These are phyloP conservation scores for Cyrtonyx montezumae DNA, from an alignment of 2,113 vertebrate species.

Conservation along the genomic window DNA sequence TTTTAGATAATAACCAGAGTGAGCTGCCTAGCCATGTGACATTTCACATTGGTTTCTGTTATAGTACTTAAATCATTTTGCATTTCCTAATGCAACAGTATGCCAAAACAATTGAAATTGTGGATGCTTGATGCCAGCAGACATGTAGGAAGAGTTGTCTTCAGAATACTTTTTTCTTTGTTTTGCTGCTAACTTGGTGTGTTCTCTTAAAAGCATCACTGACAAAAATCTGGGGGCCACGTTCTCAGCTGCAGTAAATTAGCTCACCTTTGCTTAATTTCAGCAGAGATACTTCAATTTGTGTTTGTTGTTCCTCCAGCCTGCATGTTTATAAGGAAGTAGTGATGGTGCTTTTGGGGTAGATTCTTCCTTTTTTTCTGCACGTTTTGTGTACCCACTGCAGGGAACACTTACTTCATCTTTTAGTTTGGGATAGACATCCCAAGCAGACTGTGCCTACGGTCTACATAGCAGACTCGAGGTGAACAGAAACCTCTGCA, in stretches of 20 bases:
- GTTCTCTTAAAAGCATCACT: neutral
- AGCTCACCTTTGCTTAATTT: neutral
- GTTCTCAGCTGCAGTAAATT: neutral
- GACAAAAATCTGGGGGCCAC: neutral
- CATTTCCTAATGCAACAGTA: neutral
- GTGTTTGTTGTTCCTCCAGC: neutral
- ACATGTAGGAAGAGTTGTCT: neutral
- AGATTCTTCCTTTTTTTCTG: neutral
- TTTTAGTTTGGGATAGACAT: neutral
- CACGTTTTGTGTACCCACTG: neutral
- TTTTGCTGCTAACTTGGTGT: neutral
- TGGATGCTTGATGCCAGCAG: neutral
- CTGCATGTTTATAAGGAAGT: neutral
- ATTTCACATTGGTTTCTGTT: neutral
- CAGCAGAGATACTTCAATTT: neutral
- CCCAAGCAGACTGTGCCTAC: neutral
- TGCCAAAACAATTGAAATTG: neutral
- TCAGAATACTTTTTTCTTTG: neutral
- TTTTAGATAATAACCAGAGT: slow-evolving; percentile 10
- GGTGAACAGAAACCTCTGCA: neutral
- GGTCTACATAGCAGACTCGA: neutral
- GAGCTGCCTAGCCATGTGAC: slow-evolving; percentile 17
- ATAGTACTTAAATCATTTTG: neutral
- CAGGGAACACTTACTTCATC: neutral
- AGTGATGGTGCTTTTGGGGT: neutral